Conservation (phyloP, 1,140 invertebrate species). For the Drosophila leontia region DNA sequence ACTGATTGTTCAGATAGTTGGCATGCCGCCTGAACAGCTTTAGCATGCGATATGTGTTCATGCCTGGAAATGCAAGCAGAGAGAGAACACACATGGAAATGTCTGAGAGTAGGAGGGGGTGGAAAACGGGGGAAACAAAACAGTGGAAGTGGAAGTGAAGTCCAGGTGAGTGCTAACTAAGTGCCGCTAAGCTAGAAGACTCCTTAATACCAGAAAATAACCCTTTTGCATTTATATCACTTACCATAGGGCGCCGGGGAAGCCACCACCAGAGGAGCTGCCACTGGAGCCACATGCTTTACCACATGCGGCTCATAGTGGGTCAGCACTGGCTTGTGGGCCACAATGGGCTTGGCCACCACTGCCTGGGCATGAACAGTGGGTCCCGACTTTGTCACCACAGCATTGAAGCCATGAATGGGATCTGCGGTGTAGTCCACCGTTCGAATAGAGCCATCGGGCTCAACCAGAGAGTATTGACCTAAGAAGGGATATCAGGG, state of each 20-base stretch:
- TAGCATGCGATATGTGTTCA: constrained; percentile 84
- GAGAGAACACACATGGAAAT: constrained; percentile 37
- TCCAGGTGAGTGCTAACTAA: constrained; percentile 34
- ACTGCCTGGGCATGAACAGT: constrained; percentile 85
- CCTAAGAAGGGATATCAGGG: constrained; percentile 74
- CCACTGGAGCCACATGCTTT: constrained; percentile 65
- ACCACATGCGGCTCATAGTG: constrained; percentile 74
- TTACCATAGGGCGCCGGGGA: constrained; percentile 85
- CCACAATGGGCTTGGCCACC: constrained; percentile 74
- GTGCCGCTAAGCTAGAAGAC: constrained; percentile 25
- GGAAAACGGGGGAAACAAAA: constrained; percentile 8
- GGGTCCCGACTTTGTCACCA: constrained; percentile 87
- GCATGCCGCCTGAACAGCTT: constrained; percentile 82
- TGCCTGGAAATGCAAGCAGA: constrained; percentile 76
- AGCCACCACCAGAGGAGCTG: constrained; percentile 75
- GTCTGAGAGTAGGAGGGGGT: constrained; percentile 13
- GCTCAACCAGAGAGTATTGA: constrained; percentile 89
- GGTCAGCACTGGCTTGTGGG: constrained; percentile 72
- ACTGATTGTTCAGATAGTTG: constrained; percentile 83
- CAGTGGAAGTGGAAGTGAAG: constrained; percentile 11
- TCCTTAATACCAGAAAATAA: neutral
- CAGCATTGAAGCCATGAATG: constrained; percentile 87
- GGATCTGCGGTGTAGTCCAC: constrained; percentile 88
- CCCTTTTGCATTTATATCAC: too few relatives aligned
- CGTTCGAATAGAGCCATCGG: constrained; percentile 89